A percentile compares a stretch with the other conserved stretches of the same genome.
Evolutionary conservation across 2,113 vertebrate genomes (phyloP).

Genomic region (Oryzias curvinotus): DNA sequence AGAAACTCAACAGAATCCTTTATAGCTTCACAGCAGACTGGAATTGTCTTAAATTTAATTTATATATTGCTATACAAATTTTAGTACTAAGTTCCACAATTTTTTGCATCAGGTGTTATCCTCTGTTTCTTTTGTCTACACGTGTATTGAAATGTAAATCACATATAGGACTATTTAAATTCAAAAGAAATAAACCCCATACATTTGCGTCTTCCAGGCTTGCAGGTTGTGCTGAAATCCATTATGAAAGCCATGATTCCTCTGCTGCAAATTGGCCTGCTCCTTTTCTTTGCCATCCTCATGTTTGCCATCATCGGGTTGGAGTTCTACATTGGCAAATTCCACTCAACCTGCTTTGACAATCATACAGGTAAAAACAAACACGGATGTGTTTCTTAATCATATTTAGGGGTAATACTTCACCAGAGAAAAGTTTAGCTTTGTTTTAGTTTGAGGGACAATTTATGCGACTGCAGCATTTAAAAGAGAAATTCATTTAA

Average conservation of each 20-base stretch:
- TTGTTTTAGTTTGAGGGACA: too few species aligned
- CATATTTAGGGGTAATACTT: neutral
- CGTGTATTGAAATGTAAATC: neutral
- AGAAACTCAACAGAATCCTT: too few species aligned
- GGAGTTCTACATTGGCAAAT: conserved; percentile 97
- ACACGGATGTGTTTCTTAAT: neutral
- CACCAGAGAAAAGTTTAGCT: neutral
- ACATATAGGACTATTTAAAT: neutral
- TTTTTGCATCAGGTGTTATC: too few species aligned
- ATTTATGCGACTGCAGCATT: neutral
- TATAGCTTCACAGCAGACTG: too few species aligned
- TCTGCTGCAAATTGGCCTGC: conserved; percentile 91
- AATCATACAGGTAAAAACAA: conserved; percentile 79
- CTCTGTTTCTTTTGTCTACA: too few species aligned
- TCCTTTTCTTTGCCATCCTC: conserved; percentile 95
- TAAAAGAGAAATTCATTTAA: neutral
- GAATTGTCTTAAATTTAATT: too few species aligned
- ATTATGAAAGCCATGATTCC: conserved; percentile 99
- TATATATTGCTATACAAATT: too few species aligned
- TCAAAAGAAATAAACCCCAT: neutral
- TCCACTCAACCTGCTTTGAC: conserved; percentile 92
- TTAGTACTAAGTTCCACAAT: too few species aligned
- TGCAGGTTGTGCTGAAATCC: conserved; percentile 95
- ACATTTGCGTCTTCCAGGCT: conserved; percentile 74
- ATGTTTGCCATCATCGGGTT: conserved; percentile 97